Conservation (phyloP, 2,113 vertebrate genomes). For the Pholis gunnellus region DNA sequence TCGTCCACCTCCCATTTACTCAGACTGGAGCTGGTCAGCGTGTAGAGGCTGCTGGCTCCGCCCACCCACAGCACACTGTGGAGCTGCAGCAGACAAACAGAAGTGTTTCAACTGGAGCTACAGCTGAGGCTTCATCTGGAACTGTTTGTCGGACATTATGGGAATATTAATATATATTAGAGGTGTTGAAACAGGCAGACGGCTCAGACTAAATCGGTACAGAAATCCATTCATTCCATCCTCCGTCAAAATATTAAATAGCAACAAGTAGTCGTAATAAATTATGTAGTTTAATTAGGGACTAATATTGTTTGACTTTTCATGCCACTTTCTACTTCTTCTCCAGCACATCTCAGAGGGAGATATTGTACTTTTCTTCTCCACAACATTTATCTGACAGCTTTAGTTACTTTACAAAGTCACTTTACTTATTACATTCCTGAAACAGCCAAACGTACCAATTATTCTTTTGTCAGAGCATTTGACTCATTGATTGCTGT, state of each 20-base stretch:
- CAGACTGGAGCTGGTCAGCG: conserved; percentile 88
- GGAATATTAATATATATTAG: too few species aligned
- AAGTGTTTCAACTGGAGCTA: neutral
- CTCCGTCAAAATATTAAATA: too few species aligned
- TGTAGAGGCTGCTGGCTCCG: conserved; percentile 86
- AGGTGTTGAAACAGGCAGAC: too few species aligned
- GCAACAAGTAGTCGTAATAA: too few species aligned
- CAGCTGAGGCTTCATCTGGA: neutral
- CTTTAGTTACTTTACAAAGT: neutral
- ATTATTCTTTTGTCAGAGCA: neutral
- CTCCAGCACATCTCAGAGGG: too few species aligned
- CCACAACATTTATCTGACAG: neutral
- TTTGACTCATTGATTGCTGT: neutral
- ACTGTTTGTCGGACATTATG: neutral
- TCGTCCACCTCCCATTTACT: conserved; percentile 94
- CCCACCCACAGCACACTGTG: conserved; percentile 89
- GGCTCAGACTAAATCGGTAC: too few species aligned
- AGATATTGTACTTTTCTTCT: too few species aligned
- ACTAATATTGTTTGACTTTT: too few species aligned
- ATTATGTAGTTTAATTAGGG: too few species aligned
- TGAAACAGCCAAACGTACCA: neutral
- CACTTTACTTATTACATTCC: neutral
- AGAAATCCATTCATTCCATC: too few species aligned
- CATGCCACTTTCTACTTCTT: neutral
- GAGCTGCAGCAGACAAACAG: conserved; percentile 81